Conservation (phyloP, 2,888 invertebrate genomes). For the Antitype chi region DNA sequence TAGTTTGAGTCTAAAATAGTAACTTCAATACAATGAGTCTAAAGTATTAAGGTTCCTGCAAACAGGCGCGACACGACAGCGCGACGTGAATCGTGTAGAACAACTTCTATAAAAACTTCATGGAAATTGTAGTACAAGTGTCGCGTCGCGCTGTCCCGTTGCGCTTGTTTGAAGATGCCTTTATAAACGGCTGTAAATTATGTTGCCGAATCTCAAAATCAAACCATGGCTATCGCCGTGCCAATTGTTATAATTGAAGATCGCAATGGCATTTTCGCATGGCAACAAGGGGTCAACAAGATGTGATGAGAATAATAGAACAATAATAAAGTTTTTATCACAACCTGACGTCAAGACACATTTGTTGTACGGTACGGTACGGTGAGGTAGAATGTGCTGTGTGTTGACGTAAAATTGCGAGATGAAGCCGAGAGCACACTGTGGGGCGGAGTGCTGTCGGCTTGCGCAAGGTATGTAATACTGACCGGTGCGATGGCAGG, state of each 20-base stretch:
- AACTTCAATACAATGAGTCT: constrained; percentile 12
- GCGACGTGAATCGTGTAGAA: too few relatives aligned
- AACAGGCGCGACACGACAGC: too few relatives aligned
- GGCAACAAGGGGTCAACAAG: constrained; percentile 59
- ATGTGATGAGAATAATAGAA: constrained; percentile 28
- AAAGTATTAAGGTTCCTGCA: constrained; percentile 2
- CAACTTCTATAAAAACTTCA: too few relatives aligned
- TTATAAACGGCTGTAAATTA: constrained; percentile 12
- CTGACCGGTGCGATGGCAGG: constrained; percentile 87
- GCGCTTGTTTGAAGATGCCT: too few relatives aligned
- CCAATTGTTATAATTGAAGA: constrained; percentile 62
- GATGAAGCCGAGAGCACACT: constrained; percentile 23
- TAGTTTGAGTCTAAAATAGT: constrained; percentile 20
- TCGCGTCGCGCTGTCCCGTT: too few relatives aligned
- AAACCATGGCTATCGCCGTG: constrained; percentile 60
- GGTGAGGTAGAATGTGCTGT: not conserved
- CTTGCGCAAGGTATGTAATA: constrained; percentile 71
- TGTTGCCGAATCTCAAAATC: constrained; percentile 44
- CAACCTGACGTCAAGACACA: constrained; percentile 36
- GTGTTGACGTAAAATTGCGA: constrained; percentile 43
- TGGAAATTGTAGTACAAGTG: too few relatives aligned
- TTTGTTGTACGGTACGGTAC: not conserved
- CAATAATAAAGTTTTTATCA: constrained; percentile 22
- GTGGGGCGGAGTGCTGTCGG: constrained; percentile 9
- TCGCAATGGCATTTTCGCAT: constrained; percentile 81